Evolutionary conservation across 2,797 vertebrate genomes (phyloP).

Genomic region (Alfaro cultratus): DNA sequence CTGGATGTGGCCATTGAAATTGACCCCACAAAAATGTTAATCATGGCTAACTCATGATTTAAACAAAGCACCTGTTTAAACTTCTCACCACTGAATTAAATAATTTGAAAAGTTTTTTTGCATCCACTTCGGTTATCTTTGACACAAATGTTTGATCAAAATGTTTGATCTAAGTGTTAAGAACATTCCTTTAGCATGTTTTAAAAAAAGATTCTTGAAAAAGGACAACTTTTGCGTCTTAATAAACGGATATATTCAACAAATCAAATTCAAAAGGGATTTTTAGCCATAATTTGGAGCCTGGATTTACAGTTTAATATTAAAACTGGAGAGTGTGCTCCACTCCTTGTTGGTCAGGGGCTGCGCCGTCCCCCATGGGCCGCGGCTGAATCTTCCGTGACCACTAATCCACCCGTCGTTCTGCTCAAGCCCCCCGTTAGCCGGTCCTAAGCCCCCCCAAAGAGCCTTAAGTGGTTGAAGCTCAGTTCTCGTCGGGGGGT

Average conservation of each 20-base stretch:
- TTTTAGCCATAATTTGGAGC: not conserved
- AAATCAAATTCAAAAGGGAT: not conserved
- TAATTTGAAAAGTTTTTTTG: not conserved
- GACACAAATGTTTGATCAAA: not conserved
- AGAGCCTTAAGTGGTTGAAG: conserved; percentile 72
- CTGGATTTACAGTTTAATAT: not conserved
- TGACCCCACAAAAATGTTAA: not conserved
- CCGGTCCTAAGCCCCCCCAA: conserved; percentile 57
- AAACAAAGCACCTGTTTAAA: not conserved
- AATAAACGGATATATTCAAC: not conserved
- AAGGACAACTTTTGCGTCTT: not conserved
- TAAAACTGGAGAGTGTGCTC: not conserved
- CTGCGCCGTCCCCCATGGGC: conserved; percentile 25
- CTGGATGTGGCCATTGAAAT: not conserved
- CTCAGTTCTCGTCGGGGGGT: conserved; percentile 63
- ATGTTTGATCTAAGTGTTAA: too few species aligned
- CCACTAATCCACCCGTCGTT: conserved; percentile 68
- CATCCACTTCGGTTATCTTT: not conserved
- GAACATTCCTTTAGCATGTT: not conserved
- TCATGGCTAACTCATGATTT: not conserved
- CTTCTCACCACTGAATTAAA: not conserved
- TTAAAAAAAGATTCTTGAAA: not conserved
- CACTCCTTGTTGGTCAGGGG: conserved; percentile 22
- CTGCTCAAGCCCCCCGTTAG: conserved; percentile 60
- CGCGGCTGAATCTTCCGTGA: conserved; percentile 65